These are phyloP conservation scores for Hypercompe scribonia DNA, from an alignment of 2,888 invertebrate genomes.

Conservation along the genomic window DNA sequence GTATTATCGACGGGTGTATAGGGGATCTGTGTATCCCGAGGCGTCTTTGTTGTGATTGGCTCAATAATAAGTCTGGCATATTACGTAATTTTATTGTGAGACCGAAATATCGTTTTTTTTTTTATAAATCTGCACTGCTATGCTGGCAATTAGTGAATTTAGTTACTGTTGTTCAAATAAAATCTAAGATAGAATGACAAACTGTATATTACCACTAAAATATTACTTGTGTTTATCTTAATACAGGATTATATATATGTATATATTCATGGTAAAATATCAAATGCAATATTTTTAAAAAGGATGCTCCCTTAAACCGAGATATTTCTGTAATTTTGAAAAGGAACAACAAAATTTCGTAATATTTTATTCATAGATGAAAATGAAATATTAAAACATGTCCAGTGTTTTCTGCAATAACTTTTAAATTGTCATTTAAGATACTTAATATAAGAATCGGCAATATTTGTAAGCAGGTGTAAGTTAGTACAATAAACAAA, in stretches of 20 bases:
- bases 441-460: constrained; percentile 34
- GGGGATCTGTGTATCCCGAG: not conserved
- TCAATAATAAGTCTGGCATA: not conserved
- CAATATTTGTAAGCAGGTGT: constrained; percentile 36
- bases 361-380: constrained; percentile 25
- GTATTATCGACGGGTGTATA: not conserved
- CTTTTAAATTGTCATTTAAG: constrained; percentile 35
- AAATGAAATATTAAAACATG: constrained; percentile 19
- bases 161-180: not conserved
- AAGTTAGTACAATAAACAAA: constrained; percentile 39
- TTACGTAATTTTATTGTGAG: not conserved
- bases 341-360: not conserved
- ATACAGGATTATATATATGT: not conserved
- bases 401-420: constrained; percentile 31
- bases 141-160: not conserved
- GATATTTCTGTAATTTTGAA: not conserved
- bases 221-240: not conserved
- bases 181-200: not conserved
- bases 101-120: not conserved
- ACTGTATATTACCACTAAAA: constrained; percentile 2
- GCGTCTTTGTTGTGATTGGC: not conserved
- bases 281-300: not conserved
- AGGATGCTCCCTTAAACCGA: not conserved
- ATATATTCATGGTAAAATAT: not conserved
- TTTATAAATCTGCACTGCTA: not conserved